Base-by-base conservation (phyloP, 2,888 invertebrate genomes). In the Stictocephala bisonia region DNA sequence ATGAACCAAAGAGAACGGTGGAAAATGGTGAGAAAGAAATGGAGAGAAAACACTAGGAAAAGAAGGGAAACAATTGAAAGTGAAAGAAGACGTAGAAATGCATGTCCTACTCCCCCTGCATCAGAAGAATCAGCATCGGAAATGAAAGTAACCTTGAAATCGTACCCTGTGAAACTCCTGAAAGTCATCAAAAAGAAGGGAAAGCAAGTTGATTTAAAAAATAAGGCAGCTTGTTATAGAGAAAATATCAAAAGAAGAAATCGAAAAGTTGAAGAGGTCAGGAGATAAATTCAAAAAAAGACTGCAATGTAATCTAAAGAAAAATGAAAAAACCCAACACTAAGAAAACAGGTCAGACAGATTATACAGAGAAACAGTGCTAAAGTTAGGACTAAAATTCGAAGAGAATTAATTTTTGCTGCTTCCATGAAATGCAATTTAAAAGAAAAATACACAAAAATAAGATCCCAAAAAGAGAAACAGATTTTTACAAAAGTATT, bases 111-210 rank as follows among this genome's bases (percentile, higher is more conserved):
- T 51, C 51, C 51, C 20, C 20, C 51, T 51, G 51, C 20, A 51
- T 51, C 51, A 4, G 51, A 51, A 51, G 51, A 51, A 24, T 51
- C 24, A 24, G 51, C 51, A 20, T 24, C 20, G 20, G 51, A 51
- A 51, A 51, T 51, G 51, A 13, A 24, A 51, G 20, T 51, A 51
- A 51, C 11, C 22, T 22, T 51, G 51, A 51, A 51, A 51, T 22
- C 11, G 20, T 51, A 24, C 18, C 51, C 41, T 9, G n/a, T n/a
- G n/a, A n/a, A n/a, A n/a, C n/a, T n/a, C n/a, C n/a, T n/a, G n/a
- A n/a, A n/a, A n/a, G n/a, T n/a, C n/a, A n/a, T n/a, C n/a, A n/a
- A n/a, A n/a, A n/a, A n/a, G n/a, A n/a, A n/a, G n/a, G n/a, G n/a
- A n/a, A n/a, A n/a, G n/a, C n/a, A n/a, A n/a, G n/a, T n/a, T n/a